Conservation (phyloP, 2,797 vertebrate genomes). For the Myotis planiceps region DNA sequence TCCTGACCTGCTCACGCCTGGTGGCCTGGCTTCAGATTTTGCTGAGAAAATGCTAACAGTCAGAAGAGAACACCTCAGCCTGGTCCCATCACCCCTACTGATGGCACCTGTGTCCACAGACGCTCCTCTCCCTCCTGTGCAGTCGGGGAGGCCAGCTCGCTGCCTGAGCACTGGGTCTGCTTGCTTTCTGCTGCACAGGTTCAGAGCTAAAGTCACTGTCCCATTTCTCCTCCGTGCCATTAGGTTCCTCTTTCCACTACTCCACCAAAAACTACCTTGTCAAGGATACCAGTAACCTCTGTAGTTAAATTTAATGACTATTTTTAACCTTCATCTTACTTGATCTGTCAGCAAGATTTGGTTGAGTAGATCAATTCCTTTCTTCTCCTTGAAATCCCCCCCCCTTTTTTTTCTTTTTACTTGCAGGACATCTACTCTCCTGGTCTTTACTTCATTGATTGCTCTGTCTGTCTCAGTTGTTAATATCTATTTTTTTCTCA, state of each 20-base stretch:
- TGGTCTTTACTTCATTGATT: not conserved
- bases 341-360: not conserved
- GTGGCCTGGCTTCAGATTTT: not conserved
- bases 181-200: not conserved
- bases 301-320: not conserved
- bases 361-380: not conserved
- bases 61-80: not conserved
- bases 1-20: not conserved
- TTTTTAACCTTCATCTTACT: not conserved
- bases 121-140: not conserved
- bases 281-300: not conserved
- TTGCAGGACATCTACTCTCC: not conserved
- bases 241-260: not conserved
- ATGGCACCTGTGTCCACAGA: not conserved
- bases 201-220: not conserved
- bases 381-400: not conserved
- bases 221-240: not conserved
- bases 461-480: not conserved
- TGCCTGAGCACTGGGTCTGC: not conserved
- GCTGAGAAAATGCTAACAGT: not conserved
- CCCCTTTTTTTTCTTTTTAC: not conserved
- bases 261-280: not conserved
- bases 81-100: not conserved
- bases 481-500: not conserved
- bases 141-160: not conserved